Evolutionary conservation across 1,140 invertebrate genomes (phyloP).

Genomic region (Polypedilum pembai): DNA sequence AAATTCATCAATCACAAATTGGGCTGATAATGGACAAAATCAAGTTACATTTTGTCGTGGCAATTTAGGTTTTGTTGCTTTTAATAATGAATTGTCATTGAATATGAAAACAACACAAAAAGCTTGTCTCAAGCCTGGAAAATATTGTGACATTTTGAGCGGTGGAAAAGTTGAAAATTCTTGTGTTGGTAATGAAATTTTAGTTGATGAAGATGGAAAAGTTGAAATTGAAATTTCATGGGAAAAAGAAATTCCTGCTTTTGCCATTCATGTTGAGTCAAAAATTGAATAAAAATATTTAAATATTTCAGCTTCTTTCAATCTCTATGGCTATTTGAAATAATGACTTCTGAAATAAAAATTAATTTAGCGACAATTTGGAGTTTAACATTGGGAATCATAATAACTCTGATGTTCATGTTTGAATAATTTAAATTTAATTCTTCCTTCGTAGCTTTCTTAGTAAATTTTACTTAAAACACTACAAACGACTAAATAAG

Average conservation of each 20-base stretch:
- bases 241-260: neutral
- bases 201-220: slow-evolving; percentile 55
- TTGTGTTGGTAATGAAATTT: slow-evolving; percentile 65
- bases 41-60: slow-evolving; percentile 70
- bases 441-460: no score
- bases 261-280: neutral
- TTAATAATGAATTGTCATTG: slow-evolving; percentile 49
- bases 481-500: no score
- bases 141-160: slow-evolving; percentile 74
- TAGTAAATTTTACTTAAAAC: no score
- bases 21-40: slow-evolving; percentile 65
- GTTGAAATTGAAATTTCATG: slow-evolving; percentile 39
- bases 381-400: no score
- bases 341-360: no score
- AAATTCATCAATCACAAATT: slow-evolving; percentile 47
- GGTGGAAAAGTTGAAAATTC: slow-evolving; percentile 47
- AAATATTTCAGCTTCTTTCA: no score
- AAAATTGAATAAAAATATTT: neutral
- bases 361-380: no score
- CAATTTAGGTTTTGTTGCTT: slow-evolving; percentile 58
- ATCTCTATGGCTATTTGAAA: no score
- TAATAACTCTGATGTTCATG: no score
- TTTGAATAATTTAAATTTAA: no score
- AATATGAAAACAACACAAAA: neutral
- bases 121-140: slow-evolving; percentile 60